Evolutionary conservation across 2,888 invertebrate genomes (phyloP), one percentile per base, ranked within the genome.

Genomic region (Leptinotarsa haldemani): DNA sequence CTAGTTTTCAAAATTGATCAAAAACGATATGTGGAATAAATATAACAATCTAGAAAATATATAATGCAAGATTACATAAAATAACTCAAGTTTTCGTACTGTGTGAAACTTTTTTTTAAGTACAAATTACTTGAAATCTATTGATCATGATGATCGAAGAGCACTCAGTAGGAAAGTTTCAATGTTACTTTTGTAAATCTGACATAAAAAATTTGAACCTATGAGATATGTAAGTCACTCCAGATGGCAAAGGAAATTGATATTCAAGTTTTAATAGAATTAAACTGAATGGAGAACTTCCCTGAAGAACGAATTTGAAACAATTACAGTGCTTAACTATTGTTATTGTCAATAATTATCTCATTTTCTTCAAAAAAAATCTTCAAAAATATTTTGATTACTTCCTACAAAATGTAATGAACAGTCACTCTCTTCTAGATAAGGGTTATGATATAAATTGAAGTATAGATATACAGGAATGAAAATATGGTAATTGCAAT

Each of bases 111-210:
- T 75, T 76, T 76, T 81, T 83, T 81, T 83, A 83, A 83, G 83
- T 83, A 83, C 83, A 83, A 80, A 58, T 58, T 77, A 78, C 77
- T 76, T 81, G 82, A 82, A 82, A 82, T 82, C 83, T 82, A 82
- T 80, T 82, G 83, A 82, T 82, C 83, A 82, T 77, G 58, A 74
- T 61, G 61, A 61, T 61, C 61, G 61, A n/a, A 15, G 22, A 58
- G 40, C 61, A 61, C 61, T 15, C 15, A 13, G 25, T 16, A 61
- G 40, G 16, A 25, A 61, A 61, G 25, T 40, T 65, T 48, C 15
- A 71, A 65, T 65, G 67, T 56, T 46, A 68, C 22, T 68, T 68
- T 47, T 72, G 50, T 5, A 47, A 48, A 65, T 18, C 46, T 50
- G 50, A 47, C 47, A 13, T 40, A 0, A 40, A 40, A 40, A 40